These are phyloP conservation scores for Machimus rusticus DNA, from an alignment of 2,888 invertebrate species.

Conservation along the genomic window DNA sequence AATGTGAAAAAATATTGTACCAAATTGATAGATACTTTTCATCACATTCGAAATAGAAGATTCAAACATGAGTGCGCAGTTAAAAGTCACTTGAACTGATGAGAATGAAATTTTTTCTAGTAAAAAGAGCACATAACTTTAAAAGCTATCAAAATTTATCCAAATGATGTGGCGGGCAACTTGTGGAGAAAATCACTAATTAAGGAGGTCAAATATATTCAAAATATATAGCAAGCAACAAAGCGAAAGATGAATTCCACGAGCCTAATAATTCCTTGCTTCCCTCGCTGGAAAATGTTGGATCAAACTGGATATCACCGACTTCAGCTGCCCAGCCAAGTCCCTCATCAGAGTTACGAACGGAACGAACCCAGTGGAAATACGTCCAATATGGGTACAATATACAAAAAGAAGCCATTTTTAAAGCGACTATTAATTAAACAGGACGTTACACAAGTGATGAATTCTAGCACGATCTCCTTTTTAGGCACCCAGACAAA, in stretches of 20 bases:
- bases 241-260: background rate
- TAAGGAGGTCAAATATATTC: background rate
- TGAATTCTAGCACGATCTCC: background rate
- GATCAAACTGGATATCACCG: slow-evolving; percentile 38
- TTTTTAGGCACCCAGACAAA: background rate
- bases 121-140: background rate
- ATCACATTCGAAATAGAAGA: background rate
- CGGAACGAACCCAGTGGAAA: background rate
- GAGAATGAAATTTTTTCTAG: background rate
- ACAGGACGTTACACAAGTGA: background rate
- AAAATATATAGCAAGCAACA: background rate
- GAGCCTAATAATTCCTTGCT: background rate
- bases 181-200: background rate
- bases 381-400: background rate
- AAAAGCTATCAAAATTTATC: background rate
- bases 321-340: background rate
- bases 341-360: background rate
- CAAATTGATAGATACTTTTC: background rate
- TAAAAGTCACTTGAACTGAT: background rate
- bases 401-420: background rate
- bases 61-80: background rate
- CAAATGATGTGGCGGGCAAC: background rate
- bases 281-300: background rate
- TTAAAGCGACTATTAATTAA: background rate
- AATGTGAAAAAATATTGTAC: background rate